These are phyloP conservation scores for Smittia sp. DNA, from an alignment of 2,888 invertebrate species.

Conservation along the genomic window DNA sequence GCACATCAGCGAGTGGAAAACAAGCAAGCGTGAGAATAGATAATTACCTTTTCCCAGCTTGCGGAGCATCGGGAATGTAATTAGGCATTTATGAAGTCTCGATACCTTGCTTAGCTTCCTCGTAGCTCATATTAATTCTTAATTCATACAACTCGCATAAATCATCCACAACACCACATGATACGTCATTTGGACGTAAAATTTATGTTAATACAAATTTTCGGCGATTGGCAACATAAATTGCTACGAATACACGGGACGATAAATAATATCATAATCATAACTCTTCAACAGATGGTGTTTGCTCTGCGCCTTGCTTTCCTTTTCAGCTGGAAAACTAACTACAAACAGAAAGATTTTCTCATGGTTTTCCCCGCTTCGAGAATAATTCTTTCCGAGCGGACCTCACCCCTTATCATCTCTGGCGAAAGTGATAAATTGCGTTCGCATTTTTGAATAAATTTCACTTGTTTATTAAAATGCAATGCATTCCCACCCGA, in stretches of 20 bases:
- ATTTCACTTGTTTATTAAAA: conserved; percentile 40
- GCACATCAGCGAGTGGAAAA: background rate
- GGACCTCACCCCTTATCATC: conserved; percentile 7
- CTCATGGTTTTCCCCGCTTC: background rate
- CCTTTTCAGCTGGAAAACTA: background rate
- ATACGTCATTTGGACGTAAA: conserved; percentile 39
- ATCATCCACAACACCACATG: conserved; percentile 37
- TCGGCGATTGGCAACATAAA: conserved; percentile 41
- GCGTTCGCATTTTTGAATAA: conserved; percentile 33
- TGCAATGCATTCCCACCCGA: conserved; percentile 32
- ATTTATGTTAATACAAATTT: conserved; percentile 41
- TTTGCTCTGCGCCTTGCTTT: background rate
- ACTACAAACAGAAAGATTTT: conserved; percentile 1
- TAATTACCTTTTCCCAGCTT: conserved; percentile 30
- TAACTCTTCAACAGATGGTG: conserved; percentile 42
- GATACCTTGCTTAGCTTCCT: conserved; percentile 23
- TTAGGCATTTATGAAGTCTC: conserved; percentile 38
- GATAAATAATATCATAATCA: conserved; percentile 41
- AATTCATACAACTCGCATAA: conserved; percentile 37
- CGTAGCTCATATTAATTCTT: conserved; percentile 36
- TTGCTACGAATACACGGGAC: conserved; percentile 39
- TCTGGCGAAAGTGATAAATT: conserved; percentile 33
- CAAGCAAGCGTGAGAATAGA: conserved; percentile 39
- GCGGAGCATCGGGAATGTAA: conserved; percentile 11
- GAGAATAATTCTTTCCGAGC: conserved; percentile 5